Evolutionary conservation across 2,113 vertebrate genomes (phyloP).

Genomic region (Probosciger aterrimus): DNA sequence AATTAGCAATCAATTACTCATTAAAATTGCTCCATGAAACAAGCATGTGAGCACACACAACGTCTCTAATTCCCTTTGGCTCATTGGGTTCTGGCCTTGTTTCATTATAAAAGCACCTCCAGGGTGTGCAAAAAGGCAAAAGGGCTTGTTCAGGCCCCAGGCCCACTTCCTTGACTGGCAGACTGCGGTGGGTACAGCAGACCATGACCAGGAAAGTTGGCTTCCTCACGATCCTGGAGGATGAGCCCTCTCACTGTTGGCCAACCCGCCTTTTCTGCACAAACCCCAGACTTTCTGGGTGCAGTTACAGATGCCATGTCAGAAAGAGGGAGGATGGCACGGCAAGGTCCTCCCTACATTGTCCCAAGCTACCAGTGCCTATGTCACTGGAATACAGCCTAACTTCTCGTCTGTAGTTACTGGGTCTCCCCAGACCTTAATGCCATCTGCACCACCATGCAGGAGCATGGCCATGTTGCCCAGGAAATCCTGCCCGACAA

Average conservation of each 20-base stretch:
- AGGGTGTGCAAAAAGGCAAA: not conserved
- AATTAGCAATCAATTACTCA: conserved; percentile 28
- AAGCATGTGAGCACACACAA: not conserved
- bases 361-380: not conserved
- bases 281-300: not conserved
- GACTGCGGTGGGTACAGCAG: not conserved
- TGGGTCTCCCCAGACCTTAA: not conserved
- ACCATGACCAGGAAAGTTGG: not conserved
- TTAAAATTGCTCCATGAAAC: not conserved
- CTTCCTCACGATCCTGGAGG: not conserved
- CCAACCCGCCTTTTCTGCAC: not conserved
- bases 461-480: not conserved
- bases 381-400: not conserved
- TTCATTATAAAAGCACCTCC: not conserved
- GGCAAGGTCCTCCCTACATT: not conserved
- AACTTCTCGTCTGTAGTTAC: not conserved
- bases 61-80: not conserved
- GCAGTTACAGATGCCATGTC: not conserved
- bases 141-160: not conserved
- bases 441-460: not conserved
- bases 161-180: not conserved
- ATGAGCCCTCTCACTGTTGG: not conserved
- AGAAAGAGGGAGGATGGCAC: not conserved
- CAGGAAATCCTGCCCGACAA: not conserved
- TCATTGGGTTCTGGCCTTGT: not conserved